A percentile compares a stretch with the other conserved stretches of the same genome.
Evolutionary conservation across 2,113 vertebrate genomes (phyloP).

Genomic region (Thryonomys swinderianus): DNA sequence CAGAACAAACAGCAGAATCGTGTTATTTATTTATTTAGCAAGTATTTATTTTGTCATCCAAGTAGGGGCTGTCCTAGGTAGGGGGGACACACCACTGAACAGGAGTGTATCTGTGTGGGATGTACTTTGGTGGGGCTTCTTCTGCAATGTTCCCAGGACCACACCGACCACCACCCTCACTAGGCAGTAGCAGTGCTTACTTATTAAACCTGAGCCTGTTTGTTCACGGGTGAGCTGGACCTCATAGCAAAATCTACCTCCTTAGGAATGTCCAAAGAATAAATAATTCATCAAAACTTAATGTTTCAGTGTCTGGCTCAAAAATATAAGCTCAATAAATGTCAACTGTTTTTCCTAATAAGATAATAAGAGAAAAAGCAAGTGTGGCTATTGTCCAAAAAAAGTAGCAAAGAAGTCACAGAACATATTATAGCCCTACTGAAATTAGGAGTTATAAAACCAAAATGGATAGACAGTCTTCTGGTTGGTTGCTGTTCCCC

Average conservation of each 20-base stretch:
- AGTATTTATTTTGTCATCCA: neutral
- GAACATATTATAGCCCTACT: neutral
- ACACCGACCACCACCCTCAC: neutral
- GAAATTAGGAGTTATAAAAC: neutral
- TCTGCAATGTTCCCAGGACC: neutral
- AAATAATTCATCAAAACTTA: neutral
- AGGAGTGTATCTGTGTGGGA: neutral
- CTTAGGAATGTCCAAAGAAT: neutral
- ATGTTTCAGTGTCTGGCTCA: conserved; percentile 47
- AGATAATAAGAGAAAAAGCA: conserved; percentile 47
- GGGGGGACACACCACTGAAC: neutral
- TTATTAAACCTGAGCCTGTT: neutral
- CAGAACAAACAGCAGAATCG: neutral
- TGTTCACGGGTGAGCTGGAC: neutral
- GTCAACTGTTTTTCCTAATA: conserved; percentile 41
- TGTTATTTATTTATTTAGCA: neutral
- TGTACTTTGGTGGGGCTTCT: neutral
- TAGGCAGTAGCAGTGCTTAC: neutral
- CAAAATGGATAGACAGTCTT: neutral
- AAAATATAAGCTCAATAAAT: conserved; percentile 33
- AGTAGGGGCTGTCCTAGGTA: neutral
- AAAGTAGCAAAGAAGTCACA: neutral
- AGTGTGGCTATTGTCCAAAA: conserved; percentile 22
- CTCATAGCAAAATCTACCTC: conserved; percentile 8
- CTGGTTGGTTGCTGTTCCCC: neutral